Evolutionary conservation across 2,797 vertebrate genomes (phyloP), one percentile per base, ranked within the genome.

Genomic region (Avahi laniger): DNA sequence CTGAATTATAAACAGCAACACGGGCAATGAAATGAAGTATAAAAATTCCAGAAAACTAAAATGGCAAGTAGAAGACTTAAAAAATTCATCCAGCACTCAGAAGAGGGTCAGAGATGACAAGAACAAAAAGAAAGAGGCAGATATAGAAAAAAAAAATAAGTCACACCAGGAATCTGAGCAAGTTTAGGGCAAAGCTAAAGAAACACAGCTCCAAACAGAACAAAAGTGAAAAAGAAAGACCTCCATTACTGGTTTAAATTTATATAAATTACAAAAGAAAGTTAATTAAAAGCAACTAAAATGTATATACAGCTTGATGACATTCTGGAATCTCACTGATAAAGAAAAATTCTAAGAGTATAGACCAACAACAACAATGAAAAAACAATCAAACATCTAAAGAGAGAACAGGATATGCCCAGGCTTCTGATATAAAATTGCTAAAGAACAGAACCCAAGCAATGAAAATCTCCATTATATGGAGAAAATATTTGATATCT

Each of bases 1-100:
- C 24, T 84, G 35, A 90, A 89, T 83, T 89, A 65, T 91, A 87
- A 93, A 72, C 7, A 82, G 67, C 50, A 92, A 90, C 43, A 20
- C 61, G 63, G n/a, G 2, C 35, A 63, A 48, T 67, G 63, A 93
- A 67, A 85, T 73, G 17, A 73, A 84, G 41, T 46, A 43, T 35
- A 80, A 81, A 79, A 75, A 91, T 65, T 70, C 59, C 70, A 95
- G 30, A 65, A 70, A 95, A 78, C 2, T 48, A 73, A 82, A 94
- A 91, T 20, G 48, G 28, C 82, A 93, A 78, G 20, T 50, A 48
- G 26, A 75, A 93, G 11, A 76, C 4, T 78, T 41, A 80, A 63
- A 61, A 83, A 84, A 76, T 54, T 50, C 38, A 84, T 14, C 15
- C 59, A 67, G 48, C 48, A 35, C 72, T 92, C 41, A 87, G 20